phyloP scores from a whole-genome alignment of 92 coral and sea anemone species.

The Actinostola sp. region DNA sequence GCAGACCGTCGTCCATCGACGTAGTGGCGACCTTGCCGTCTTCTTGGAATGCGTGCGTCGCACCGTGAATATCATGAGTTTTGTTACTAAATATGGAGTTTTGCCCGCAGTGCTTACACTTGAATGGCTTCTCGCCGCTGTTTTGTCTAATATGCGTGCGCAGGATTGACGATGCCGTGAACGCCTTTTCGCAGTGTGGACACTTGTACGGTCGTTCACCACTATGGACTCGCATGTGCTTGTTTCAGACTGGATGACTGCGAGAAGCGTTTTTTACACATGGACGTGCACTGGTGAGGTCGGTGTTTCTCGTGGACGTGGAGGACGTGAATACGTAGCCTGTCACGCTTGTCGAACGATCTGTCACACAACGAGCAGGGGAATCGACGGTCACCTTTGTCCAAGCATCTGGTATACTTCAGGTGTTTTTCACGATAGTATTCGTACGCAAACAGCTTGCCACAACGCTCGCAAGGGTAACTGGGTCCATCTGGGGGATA shows the following conservation, averaged over 20 bases:
- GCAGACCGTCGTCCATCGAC: no score
- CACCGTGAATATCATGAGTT: constrained; percentile 91
- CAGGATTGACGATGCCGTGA: constrained; percentile 83
- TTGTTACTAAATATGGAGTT: no score
- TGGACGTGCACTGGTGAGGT: constrained; percentile 72
- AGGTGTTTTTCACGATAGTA: constrained; percentile 78
- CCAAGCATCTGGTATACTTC: constrained; percentile 77
- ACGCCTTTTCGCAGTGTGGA: constrained; percentile 70
- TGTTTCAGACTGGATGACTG: constrained; percentile 88
- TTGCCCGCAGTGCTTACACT: constrained; percentile 83
- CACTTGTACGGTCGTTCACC: constrained; percentile 84
- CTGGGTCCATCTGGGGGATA: constrained; percentile 62
- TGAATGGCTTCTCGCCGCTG: constrained; percentile 88
- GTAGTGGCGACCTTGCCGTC: constrained; percentile 5
- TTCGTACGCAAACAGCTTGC: constrained; percentile 76
- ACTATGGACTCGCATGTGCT: constrained; percentile 78
- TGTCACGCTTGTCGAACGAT: constrained; percentile 84
- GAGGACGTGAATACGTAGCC: constrained; percentile 76
- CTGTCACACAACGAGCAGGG: constrained; percentile 78
- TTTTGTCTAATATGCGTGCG: constrained; percentile 88
- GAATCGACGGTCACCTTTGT: constrained; percentile 75
- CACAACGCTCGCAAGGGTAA: constrained; percentile 73
- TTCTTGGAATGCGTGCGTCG: constrained; percentile 72
- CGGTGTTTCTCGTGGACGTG: constrained; percentile 86
- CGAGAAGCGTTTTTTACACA: constrained; percentile 72